Conservation (phyloP, 2,797 vertebrate species). For the Dallia pectoralis region DNA sequence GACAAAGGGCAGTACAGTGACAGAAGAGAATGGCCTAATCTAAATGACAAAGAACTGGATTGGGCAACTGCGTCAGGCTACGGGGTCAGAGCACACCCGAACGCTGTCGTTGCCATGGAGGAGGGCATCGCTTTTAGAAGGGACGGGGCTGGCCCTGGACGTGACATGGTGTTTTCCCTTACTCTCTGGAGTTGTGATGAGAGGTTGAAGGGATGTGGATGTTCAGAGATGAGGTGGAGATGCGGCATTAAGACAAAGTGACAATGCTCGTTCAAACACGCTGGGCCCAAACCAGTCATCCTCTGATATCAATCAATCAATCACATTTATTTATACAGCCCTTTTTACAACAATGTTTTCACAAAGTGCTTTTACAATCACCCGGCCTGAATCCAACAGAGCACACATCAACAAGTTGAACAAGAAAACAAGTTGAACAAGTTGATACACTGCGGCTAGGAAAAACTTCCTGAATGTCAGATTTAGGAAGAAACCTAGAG, state of each 20-base stretch:
- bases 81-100: constrained; percentile 40
- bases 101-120: constrained; percentile 71
- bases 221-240: neutral
- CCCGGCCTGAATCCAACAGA: too few species aligned
- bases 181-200: neutral
- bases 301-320: too few species aligned
- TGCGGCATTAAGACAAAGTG: neutral
- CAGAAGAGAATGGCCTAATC: constrained; percentile 64
- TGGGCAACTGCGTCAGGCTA: constrained; percentile 49
- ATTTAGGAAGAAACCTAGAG: too few species aligned
- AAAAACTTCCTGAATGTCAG: too few species aligned
- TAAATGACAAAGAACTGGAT: constrained; percentile 78
- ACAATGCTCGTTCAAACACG: too few species aligned
- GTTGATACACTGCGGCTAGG: too few species aligned
- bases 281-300: too few species aligned
- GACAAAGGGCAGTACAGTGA: constrained; percentile 57
- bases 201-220: neutral
- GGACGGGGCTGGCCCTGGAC: constrained; percentile 39
- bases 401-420: too few species aligned
- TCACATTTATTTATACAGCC: too few species aligned
- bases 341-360: too few species aligned
- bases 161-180: constrained; percentile 40
- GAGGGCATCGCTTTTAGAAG: constrained; percentile 30
- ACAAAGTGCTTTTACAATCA: too few species aligned
- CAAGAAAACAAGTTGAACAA: too few species aligned